These are phyloP conservation scores for Phasianus colchicus DNA, from an alignment of 2,113 vertebrate genomes.

Conservation along the genomic window DNA sequence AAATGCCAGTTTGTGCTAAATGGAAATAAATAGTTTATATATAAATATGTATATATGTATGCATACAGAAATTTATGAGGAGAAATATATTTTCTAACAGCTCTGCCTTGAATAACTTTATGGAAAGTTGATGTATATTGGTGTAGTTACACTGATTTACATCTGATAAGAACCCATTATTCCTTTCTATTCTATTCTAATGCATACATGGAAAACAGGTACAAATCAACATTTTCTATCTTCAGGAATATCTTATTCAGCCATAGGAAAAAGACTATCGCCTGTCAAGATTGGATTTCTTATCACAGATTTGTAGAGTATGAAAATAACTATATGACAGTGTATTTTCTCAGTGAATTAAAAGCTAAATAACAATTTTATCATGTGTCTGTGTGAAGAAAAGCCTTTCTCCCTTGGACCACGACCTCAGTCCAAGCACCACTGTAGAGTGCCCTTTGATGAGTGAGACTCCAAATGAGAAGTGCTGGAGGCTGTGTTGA, in stretches of 20 bases:
- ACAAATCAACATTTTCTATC: not conserved
- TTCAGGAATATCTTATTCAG: conserved; percentile 13
- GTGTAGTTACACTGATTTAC: conserved; percentile 31
- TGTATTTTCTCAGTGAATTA: not conserved
- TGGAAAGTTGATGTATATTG: not conserved
- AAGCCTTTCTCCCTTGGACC: conserved; percentile 6
- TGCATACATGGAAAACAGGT: not conserved
- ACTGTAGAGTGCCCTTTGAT: conserved; percentile 24
- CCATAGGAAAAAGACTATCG: not conserved
- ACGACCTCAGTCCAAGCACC: not conserved
- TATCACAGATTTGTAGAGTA: not conserved
- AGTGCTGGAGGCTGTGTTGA: conserved; percentile 26
- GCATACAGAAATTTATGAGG: not conserved
- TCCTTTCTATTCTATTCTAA: not conserved
- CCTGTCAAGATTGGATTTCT: conserved; percentile 8
- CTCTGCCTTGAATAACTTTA: not conserved
- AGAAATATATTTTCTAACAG: not conserved
- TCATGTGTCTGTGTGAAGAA: not conserved
- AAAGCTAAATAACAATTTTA: conserved; percentile 13
- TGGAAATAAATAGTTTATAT: conserved; percentile 20
- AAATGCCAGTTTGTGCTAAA: not conserved
- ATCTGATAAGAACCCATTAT: not conserved
- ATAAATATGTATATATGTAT: not conserved
- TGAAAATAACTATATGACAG: conserved; percentile 6
- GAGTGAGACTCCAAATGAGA: conserved; percentile 33